Base-by-base conservation (phyloP, 1,140 invertebrate species). In the Lepidotrigona ventralis region DNA sequence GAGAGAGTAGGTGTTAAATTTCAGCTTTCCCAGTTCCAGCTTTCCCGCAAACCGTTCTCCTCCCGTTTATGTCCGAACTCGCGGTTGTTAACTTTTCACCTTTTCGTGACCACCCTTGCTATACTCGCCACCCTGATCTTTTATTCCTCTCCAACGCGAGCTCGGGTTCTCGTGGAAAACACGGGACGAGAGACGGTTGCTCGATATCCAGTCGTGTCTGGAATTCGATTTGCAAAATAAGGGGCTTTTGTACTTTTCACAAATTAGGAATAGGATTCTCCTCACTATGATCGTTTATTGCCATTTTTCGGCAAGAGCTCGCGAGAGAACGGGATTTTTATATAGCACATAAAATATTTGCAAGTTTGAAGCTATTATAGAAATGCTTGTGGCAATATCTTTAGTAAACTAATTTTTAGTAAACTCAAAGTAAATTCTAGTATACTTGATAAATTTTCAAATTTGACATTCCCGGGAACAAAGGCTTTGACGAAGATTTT, bases 1-100 rank as follows among this genome's bases (percentile, higher is more conserved):
- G 6, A 46, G 39, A 76, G 64, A 29, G 66, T 54, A 60, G 53
- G 33, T 70, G 74, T 39, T 82, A 82, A 82, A 82, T 82, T 82
- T 82, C 56, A 77, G 64, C 64, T 82, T 82, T 60, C 39, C 39
- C 39, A 5, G 39, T 3, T 39, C 54, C 81, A 26, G 54, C 66
- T 53, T 60, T 26, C 54, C 74, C 64, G 39, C 74, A 21, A 70
- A 60, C 74, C 66, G 9, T 77, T 60, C 72, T 23, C 2, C 64
- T 2, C 74, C 14, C 74, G 71, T 54, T 81, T 69, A 81, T 81
- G 80, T 29, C 33, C 80, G 53, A 76, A 76, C 63, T 76, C 63
- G 72, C 33, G 73, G 54, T 53, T 56, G 60, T 81, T 76, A 33
- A 69, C 63, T 68, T 68, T 68, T 63, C 39, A 60, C 56, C 69